Evolutionary conservation across 1,140 invertebrate species (phyloP), one percentile per base, ranked within the genome.

Genomic region (Cheumatopsyche charites): DNA sequence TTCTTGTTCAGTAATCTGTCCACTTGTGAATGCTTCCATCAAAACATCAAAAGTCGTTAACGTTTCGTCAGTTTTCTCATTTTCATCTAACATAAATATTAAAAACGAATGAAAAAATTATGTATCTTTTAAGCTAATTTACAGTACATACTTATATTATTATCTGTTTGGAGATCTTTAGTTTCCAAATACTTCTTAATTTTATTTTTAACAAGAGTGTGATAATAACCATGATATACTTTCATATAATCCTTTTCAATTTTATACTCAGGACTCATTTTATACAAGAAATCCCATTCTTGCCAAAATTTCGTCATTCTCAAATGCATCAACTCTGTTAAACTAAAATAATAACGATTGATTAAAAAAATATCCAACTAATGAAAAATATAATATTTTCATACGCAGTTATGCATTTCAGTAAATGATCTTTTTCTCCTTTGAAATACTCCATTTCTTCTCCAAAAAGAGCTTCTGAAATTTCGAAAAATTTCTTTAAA

Each of bases 291-390:
- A 17, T 68, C 66, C 19, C 25, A 41, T 29, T 68, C 45, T 42
- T 36, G 66, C 66, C 66, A 68, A 68, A 68, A 55, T 43, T 68
- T 68, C 12, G 26, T 29, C 47, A 68, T 29, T 68, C 66, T 55
- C 7, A 26, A 17, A 25, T 68, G 47, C 1, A 55, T 68, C n/a
- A 68, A 68, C 17, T 55, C 66, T 2, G 42, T 49, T 0, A 49
- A 2, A 23, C 63, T 67, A 23, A 26, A 67, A 47, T 2, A 63
- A 15, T 5, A 41, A 42, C 1, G 42, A 42, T 42, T 11, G 13
- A 42, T 42, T 42, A 42, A 42, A 58, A 58, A 58, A 12, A 58
- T 7, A 58, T 58, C 11, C 5, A 17, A 13, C 4, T 58, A 63
- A 63, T 19, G 43, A 25, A 47, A 1, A 49, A 1, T 67, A 17